Conservation (phyloP, 1,140 invertebrate species). For the Zophobas morio region DNA sequence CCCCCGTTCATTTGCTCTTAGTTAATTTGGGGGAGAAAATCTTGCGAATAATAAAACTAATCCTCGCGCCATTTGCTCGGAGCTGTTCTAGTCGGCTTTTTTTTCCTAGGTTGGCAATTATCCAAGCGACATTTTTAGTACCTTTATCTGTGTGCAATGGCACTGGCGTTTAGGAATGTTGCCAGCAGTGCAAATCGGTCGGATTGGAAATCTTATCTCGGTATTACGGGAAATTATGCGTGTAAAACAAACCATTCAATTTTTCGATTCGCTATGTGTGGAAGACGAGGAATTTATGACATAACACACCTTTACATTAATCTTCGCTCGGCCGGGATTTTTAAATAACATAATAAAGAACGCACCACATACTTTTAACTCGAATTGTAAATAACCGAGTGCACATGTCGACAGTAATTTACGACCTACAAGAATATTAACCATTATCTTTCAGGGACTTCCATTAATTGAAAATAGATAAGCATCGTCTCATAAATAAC, state of each 20-base stretch:
- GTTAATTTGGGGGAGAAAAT: neutral
- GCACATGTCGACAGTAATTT: constrained; percentile 24
- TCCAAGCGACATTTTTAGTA: constrained; percentile 44
- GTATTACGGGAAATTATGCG: neutral
- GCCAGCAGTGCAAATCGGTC: constrained; percentile 44
- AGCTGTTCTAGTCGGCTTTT: constrained; percentile 1
- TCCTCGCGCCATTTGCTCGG: neutral
- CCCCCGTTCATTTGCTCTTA: too few relatives aligned
- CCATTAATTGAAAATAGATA: constrained; percentile 39
- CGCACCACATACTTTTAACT: neutral
- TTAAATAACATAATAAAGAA: too few relatives aligned
- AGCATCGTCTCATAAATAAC: constrained; percentile 35
- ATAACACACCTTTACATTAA: too few relatives aligned
- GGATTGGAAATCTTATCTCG: constrained; percentile 20
- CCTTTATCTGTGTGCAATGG: constrained; percentile 22
- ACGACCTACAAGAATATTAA: constrained; percentile 27
- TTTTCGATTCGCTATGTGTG: too few relatives aligned
- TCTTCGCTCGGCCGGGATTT: too few relatives aligned
- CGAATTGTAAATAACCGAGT: constrained; percentile 8
- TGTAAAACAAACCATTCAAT: too few relatives aligned
- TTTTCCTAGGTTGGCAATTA: constrained; percentile 15
- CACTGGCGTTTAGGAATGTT: constrained; percentile 46
- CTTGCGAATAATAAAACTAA: neutral
- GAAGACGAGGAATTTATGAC: too few relatives aligned
- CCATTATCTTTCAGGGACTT: constrained; percentile 29